A percentile compares a stretch with the other conserved stretches of the same genome.
Conservation (phyloP, 1,140 invertebrate species). For the Drosophila pseudoobscura region DNA sequence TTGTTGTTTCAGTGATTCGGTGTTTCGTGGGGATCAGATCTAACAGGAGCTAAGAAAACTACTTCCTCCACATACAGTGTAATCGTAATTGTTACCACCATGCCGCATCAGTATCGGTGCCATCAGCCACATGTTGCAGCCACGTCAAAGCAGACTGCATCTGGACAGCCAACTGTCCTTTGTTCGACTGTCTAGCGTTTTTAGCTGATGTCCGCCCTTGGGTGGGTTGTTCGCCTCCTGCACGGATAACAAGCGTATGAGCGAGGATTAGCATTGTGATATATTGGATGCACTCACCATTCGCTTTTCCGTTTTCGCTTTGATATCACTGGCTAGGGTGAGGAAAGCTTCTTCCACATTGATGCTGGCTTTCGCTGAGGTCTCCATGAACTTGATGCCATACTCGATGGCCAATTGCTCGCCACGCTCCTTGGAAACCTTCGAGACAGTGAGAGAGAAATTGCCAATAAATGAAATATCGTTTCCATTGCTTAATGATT, state of each 20-base stretch:
- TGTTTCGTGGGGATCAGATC: constrained; percentile 43
- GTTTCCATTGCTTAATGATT: neutral
- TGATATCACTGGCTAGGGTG: constrained; percentile 96
- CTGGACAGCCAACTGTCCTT: constrained; percentile 88
- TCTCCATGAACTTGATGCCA: constrained; percentile 97
- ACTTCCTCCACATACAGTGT: constrained; percentile 76
- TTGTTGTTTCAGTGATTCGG: constrained; percentile 30
- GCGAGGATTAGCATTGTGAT: neutral
- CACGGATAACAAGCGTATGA: constrained; percentile 35
- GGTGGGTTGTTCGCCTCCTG: constrained; percentile 92
- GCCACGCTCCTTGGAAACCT: constrained; percentile 88
- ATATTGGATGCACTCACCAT: constrained; percentile 87
- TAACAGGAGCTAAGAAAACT: constrained; percentile 82
- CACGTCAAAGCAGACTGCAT: constrained; percentile 90
- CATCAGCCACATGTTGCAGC: constrained; percentile 65
- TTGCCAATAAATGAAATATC: neutral
- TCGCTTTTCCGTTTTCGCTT: constrained; percentile 97
- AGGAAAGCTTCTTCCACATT: constrained; percentile 97
- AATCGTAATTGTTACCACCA: constrained; percentile 72
- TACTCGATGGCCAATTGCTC: constrained; percentile 94
- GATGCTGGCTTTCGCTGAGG: constrained; percentile 95
- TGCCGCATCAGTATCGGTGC: constrained; percentile 60
- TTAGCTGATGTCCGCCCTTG: constrained; percentile 89
- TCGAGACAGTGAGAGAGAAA: constrained; percentile 18
- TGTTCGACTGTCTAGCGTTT: constrained; percentile 88